Evolutionary conservation across 2,888 invertebrate genomes (phyloP).

Genomic region (Uropetala carovei): DNA sequence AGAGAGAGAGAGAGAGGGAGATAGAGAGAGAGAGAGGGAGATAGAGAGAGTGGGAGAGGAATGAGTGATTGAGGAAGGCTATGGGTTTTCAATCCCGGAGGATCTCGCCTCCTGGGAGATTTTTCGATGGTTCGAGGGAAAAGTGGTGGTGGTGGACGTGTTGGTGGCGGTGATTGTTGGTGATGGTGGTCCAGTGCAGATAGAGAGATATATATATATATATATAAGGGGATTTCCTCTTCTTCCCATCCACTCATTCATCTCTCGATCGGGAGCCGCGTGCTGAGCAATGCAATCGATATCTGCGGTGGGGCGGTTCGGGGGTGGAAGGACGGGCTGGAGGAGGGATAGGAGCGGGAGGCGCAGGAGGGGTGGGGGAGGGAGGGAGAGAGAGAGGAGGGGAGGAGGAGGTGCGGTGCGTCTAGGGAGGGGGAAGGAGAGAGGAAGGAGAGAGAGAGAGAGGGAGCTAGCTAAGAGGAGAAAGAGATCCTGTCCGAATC

Average conservation of each 20-base stretch:
- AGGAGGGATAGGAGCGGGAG: background rate
- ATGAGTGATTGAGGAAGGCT: background rate
- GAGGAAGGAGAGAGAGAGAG: background rate
- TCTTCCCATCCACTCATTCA: constrained; percentile 43
- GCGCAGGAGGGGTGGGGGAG: background rate
- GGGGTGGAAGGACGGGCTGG: background rate
- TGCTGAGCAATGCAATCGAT: constrained; percentile 42
- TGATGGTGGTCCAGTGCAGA: background rate
- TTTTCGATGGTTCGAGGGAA: background rate
- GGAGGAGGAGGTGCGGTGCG: background rate
- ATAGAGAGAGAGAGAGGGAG: background rate
- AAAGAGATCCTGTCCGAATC: background rate
- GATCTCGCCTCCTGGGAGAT: background rate
- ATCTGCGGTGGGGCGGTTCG: constrained; percentile 39
- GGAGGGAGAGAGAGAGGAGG: background rate
- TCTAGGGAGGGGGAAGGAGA: background rate
- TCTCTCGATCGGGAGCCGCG: constrained; percentile 45
- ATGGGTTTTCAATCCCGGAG: background rate
- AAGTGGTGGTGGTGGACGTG: constrained; percentile 12
- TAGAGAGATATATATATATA: background rate
- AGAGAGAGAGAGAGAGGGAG: background rate
- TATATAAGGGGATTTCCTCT: background rate
- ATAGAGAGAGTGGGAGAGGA: background rate
- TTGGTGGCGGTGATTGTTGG: background rate
- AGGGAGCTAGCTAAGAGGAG: background rate